Conservation (phyloP, 2,888 invertebrate species). For the Cheilosia urbana region DNA sequence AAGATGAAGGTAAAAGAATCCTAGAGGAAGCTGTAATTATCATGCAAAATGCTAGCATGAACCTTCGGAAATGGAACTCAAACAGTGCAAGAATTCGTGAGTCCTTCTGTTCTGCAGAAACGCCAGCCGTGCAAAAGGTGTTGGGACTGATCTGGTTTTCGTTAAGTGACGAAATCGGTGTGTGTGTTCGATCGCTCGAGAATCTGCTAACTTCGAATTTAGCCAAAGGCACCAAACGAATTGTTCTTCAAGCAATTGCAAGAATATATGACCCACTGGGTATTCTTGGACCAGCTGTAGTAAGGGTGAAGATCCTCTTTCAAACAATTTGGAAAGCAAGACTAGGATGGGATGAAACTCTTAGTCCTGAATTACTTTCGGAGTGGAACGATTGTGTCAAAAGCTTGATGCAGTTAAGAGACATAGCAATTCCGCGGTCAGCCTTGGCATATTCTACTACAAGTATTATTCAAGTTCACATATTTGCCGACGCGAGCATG, state of each 20-base stretch:
- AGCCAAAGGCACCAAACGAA: not conserved
- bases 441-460: not conserved
- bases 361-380: not conserved
- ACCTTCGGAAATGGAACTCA: too few species aligned
- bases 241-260: slow-evolving; percentile 1
- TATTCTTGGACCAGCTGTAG: not conserved
- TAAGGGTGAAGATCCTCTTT: slow-evolving; percentile 24
- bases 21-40: not conserved
- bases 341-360: not conserved
- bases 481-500: slow-evolving; percentile 29
- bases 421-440: slow-evolving; percentile 1
- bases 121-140: slow-evolving; percentile 9
- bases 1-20: slow-evolving; percentile 2
- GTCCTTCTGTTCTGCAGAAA: not conserved
- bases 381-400: slow-evolving; percentile 8
- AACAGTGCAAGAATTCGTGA: slow-evolving; percentile 4
- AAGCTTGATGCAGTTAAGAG: not conserved
- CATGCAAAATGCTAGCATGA: slow-evolving; percentile 5
- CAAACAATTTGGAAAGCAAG: slow-evolving; percentile 13
- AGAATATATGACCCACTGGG: slow-evolving; percentile 13
- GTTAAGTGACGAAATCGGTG: slow-evolving; percentile 12
- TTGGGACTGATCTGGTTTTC: not conserved
- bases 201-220: not conserved
- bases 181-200: not conserved
- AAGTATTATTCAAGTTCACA: slow-evolving; percentile 13